Base-by-base conservation (phyloP, 2,797 vertebrate genomes). In the Rhyacichthys aspro region DNA sequence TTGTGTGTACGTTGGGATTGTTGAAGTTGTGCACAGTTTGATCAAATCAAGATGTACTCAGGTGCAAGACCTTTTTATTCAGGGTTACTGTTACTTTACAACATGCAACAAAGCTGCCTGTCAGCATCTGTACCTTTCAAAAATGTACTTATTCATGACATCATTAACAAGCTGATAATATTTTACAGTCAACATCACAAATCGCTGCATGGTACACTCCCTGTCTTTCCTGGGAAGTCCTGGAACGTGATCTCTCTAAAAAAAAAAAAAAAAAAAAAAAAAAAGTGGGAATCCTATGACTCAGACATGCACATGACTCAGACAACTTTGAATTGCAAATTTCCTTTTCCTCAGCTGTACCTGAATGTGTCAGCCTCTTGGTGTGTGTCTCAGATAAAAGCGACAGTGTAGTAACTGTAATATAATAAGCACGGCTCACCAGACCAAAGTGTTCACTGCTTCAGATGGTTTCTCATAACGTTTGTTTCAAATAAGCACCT, bases 241-340 rank as follows among this genome's bases (percentile, higher is more conserved):
- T 28, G 12, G 14, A 47, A 47, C 32, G 23, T 19, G 7, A 11
- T 28, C 44, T 33, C 9, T 28, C 4, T 28, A 1, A 2, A 28
- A 28, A 28, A 28, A 28, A 28, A n/a, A n/a, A n/a, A n/a, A n/a
- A n/a, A n/a, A n/a, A n/a, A n/a, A n/a, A n/a, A n/a, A n/a, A n/a
- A n/a, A n/a, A n/a, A n/a, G n/a, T n/a, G 37, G 37, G 9, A 39
- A 12, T 41, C 39, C 39, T 41, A 5, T n/a, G 11, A 49, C n/a
- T 42, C 33, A 62, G 63, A 54, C 56, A 9, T 34, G 19, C 45
- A 45, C 42, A 33, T 12, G 1, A 47, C 8, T 8, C 53, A 62
- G 50, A 69, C 52, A 42, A 55, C 39, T 69, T 50, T 70, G 66
- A 76, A 55, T 64, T 58, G 36, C 63, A 74, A 81, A 75, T 75